These are phyloP conservation scores for Rhopilema esculentum DNA, from an alignment of 30 jellyfish, hydroid and myxozoan genomes.

Conservation along the genomic window DNA sequence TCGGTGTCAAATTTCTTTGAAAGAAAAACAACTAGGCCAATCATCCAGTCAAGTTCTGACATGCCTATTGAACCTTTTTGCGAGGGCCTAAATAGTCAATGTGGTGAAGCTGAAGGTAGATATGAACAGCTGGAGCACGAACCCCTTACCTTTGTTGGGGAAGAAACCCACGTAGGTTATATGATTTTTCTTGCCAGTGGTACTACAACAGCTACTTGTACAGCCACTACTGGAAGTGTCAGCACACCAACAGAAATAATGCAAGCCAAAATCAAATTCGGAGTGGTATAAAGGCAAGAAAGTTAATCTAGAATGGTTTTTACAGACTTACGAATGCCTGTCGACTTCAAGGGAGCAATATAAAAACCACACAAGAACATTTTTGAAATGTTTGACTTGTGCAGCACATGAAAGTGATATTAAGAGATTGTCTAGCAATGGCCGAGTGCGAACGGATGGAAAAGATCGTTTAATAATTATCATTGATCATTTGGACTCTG, in stretches of 20 bases:
- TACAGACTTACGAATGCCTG: conserved; percentile 18
- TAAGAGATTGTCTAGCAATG: conserved; percentile 27
- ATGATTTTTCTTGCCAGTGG: conserved; percentile 11
- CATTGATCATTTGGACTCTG: conserved; percentile 33
- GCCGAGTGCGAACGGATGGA: conserved; percentile 54
- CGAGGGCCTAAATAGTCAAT: conserved; percentile 15
- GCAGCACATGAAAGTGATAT: conserved; percentile 41
- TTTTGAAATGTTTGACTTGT: conserved; percentile 8
- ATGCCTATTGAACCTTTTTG: conserved; percentile 2
- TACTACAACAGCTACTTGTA: conserved; percentile 13
- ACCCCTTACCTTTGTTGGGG: conserved; percentile 30
- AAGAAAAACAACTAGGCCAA: conserved; percentile 10
- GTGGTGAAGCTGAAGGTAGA: conserved; percentile 24
- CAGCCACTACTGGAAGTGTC: conserved; percentile 27
- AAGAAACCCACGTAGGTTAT: conserved; percentile 1
- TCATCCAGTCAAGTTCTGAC: conserved; percentile 11
- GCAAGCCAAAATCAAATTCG: conserved; percentile 15
- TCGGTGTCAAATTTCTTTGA: conserved; percentile 7
- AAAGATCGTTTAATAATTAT: conserved; percentile 29
- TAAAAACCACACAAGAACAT: conserved; percentile 20
- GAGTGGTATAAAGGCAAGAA: conserved; percentile 23
- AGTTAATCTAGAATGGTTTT: conserved; percentile 6
- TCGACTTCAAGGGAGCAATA: conserved; percentile 10
- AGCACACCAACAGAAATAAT: conserved; percentile 20
- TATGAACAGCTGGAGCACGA: conserved; percentile 20